phyloP scores from a whole-genome alignment of 2,113 vertebrate species.

The Sisor rabdophorus region DNA sequence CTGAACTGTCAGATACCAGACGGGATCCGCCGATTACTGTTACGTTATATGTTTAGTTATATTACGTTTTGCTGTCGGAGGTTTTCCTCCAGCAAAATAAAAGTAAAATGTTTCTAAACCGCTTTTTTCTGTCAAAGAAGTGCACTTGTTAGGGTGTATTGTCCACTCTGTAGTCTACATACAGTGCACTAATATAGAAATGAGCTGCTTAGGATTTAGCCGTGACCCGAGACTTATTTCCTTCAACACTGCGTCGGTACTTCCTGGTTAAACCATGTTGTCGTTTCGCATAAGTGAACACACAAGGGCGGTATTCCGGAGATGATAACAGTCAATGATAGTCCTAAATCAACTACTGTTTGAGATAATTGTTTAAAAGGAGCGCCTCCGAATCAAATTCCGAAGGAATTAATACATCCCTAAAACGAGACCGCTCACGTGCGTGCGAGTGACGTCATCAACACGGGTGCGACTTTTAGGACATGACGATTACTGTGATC shows the following conservation, averaged over 20 bases:
- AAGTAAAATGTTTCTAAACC: background rate
- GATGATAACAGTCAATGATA: background rate
- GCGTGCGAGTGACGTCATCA: background rate
- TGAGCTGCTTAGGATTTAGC: slow-evolving; percentile 4
- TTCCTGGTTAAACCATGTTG: slow-evolving; percentile 66
- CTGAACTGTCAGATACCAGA: background rate
- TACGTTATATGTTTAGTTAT: too few species aligned
- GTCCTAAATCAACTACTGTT: accelerated
- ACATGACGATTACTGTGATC: background rate
- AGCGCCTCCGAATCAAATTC: background rate
- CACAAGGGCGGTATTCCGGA: background rate
- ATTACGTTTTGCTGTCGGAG: background rate
- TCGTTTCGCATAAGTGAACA: background rate
- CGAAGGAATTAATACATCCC: background rate
- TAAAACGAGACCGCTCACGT: too few species aligned
- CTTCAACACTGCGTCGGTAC: slow-evolving; percentile 59
- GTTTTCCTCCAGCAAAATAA: background rate
- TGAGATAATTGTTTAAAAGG: too few species aligned
- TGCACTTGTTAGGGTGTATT: slow-evolving; percentile 13
- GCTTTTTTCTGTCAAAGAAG: background rate
- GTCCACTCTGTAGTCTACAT: too few species aligned
- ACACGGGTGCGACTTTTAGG: background rate
- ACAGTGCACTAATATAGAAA: background rate
- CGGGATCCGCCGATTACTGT: background rate
- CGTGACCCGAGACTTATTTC: slow-evolving; percentile 52